phyloP scores from a whole-genome alignment of 2,113 vertebrate genomes.

The Jaculus jaculus region DNA sequence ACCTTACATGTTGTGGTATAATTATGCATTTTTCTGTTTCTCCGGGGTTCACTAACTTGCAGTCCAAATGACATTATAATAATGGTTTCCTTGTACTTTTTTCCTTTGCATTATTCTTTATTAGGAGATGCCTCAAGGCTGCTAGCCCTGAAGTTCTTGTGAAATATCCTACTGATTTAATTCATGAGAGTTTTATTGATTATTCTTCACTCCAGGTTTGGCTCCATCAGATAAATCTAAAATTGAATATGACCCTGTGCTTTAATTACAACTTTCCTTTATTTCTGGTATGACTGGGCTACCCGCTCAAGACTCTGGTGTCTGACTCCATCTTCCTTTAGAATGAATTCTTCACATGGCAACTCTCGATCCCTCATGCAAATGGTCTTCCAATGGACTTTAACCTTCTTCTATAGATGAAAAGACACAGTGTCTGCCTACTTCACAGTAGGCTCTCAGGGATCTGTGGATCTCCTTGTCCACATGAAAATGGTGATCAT shows the following conservation, averaged over 20 bases:
- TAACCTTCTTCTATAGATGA: too few relatives aligned
- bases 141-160: not conserved
- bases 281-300: not conserved
- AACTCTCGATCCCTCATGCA: not conserved
- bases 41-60: not conserved
- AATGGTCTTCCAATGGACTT: rapidly evolving
- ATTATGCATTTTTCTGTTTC: not conserved
- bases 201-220: not conserved
- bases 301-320: not conserved
- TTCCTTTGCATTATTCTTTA: not conserved
- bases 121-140: not conserved
- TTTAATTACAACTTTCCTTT: not conserved
- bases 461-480: not conserved
- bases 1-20: not conserved
- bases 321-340: not conserved
- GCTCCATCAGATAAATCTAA: not conserved
- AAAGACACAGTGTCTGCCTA: not conserved
- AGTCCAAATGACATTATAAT: not conserved
- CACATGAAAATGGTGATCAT: not conserved
- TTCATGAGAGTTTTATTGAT: not conserved
- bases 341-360: not conserved
- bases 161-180: not conserved
- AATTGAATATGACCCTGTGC: not conserved
- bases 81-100: not conserved
- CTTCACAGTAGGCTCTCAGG: not conserved